Evolutionary conservation across 2,113 vertebrate genomes (phyloP).

Genomic region (Orcinus orca): DNA sequence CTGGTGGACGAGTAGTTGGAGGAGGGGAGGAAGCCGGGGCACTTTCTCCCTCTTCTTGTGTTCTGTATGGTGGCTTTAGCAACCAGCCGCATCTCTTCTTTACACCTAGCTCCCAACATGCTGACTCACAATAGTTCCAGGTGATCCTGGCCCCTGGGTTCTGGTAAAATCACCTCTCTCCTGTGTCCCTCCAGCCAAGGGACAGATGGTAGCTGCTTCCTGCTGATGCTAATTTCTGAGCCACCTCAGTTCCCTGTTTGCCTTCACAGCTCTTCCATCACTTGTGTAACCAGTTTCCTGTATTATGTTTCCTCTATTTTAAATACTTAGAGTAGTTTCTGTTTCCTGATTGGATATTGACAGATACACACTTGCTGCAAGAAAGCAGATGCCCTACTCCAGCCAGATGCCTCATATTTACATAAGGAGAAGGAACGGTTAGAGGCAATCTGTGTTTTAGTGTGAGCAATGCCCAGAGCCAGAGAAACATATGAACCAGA

Average conservation of each 20-base stretch:
- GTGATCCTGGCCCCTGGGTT: not conserved
- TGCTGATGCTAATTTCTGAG: not conserved
- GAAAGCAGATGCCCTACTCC: not conserved
- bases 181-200: not conserved
- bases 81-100: not conserved
- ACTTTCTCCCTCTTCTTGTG: not conserved
- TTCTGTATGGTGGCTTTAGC: not conserved
- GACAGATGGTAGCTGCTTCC: not conserved
- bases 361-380: not conserved
- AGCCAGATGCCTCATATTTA: not conserved
- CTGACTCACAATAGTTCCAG: not conserved
- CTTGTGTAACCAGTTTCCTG: not conserved
- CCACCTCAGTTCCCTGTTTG: not conserved
- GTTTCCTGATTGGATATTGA: slow-evolving; percentile 32
- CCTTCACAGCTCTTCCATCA: not conserved
- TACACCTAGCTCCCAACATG: not conserved
- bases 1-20: not conserved
- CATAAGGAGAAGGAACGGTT: not conserved
- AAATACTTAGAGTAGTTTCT: not conserved
- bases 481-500: not conserved
- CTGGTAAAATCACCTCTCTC: not conserved
- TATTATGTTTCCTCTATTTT: not conserved
- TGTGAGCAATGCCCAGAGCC: not conserved
- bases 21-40: not conserved
- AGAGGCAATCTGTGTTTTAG: not conserved